phyloP scores from a whole-genome alignment of 2,888 invertebrate species.

The Athrips mouffetella region DNA sequence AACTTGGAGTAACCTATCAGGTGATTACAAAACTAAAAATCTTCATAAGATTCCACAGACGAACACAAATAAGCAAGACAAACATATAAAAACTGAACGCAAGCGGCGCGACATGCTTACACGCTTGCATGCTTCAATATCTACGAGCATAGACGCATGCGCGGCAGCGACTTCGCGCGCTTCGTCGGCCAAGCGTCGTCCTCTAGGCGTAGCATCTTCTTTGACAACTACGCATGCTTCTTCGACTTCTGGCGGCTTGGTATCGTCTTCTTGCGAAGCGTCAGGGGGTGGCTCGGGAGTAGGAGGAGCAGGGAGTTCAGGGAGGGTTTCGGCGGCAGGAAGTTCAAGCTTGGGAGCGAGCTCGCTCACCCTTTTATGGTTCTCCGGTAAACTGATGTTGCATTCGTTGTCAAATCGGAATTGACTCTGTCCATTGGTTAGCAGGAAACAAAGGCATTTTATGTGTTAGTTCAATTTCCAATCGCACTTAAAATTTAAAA shows the following conservation, averaged over 20 bases:
- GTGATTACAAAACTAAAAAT: constrained; percentile 7
- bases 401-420: constrained; percentile 99
- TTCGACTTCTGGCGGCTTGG: constrained; percentile 44
- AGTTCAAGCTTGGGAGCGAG: constrained; percentile 66
- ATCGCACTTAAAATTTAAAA: no score
- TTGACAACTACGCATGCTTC: constrained; percentile 71
- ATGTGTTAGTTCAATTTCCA: constrained; percentile 8
- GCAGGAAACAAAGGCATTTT: constrained; percentile 52
- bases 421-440: constrained; percentile 90
- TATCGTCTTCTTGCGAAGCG: constrained; percentile 50
- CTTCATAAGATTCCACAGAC: constrained; percentile 21
- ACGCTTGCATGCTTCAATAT: constrained; percentile 82
- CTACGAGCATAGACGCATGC: constrained; percentile 76
- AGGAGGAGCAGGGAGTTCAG: constrained; percentile 32
- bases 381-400: constrained; percentile 97
- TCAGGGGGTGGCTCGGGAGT: constrained; percentile 40
- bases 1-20: no score
- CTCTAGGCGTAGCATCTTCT: constrained; percentile 66
- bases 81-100: constrained; percentile 42
- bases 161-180: constrained; percentile 73
- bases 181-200: constrained; percentile 67
- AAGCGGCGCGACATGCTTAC: constrained; percentile 81
- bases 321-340: constrained; percentile 22
- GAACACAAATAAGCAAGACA: constrained; percentile 44
- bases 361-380: constrained; percentile 97